A percentile compares a stretch with the other conserved stretches of the same genome.
phyloP scores from a whole-genome alignment of 2,888 invertebrate genomes.

The Suillia variegata region DNA sequence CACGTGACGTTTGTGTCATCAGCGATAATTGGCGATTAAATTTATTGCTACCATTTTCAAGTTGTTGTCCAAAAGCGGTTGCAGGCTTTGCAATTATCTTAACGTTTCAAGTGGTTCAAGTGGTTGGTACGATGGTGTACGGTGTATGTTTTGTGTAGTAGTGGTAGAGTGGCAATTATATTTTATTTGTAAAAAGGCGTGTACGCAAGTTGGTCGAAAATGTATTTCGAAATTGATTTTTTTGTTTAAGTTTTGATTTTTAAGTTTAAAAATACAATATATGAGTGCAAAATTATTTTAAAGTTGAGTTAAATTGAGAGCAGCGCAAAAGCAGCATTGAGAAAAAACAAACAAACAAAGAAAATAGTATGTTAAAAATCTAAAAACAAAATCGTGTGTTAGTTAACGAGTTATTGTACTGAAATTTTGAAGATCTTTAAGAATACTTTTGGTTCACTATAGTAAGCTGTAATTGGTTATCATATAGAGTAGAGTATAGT shows the following conservation, averaged over 20 bases:
- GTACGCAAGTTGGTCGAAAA: background rate
- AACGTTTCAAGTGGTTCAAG: constrained; percentile 11
- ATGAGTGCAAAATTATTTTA: constrained; percentile 11
- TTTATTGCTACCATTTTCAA: constrained; percentile 69
- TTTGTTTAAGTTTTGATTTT: background rate
- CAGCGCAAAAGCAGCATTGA: constrained; percentile 35
- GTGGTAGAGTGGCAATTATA: background rate
- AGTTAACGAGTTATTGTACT: constrained; percentile 10
- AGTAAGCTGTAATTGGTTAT: constrained; percentile 12
- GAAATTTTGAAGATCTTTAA: background rate
- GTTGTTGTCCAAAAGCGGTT: constrained; percentile 68
- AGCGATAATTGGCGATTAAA: constrained; percentile 72
- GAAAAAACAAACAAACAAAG: constrained; percentile 19
- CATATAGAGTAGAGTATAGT: too few species aligned
- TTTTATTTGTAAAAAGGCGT: constrained; percentile 2
- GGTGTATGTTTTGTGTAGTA: constrained; percentile 19
- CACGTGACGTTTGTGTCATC: constrained; percentile 66
- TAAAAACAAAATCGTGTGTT: background rate
- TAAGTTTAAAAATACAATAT: too few species aligned
- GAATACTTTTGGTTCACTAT: background rate
- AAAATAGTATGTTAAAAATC: too few species aligned
- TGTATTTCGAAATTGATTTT: background rate
- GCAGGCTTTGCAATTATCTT: constrained; percentile 52
- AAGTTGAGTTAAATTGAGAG: background rate
- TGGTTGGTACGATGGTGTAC: constrained; percentile 10